Percentiles rank a stretch among this genome's conserved stretches.
These are phyloP conservation scores for Chionodraco myersi DNA, from an alignment of 2,113 vertebrate genomes.

Conservation along the genomic window DNA sequence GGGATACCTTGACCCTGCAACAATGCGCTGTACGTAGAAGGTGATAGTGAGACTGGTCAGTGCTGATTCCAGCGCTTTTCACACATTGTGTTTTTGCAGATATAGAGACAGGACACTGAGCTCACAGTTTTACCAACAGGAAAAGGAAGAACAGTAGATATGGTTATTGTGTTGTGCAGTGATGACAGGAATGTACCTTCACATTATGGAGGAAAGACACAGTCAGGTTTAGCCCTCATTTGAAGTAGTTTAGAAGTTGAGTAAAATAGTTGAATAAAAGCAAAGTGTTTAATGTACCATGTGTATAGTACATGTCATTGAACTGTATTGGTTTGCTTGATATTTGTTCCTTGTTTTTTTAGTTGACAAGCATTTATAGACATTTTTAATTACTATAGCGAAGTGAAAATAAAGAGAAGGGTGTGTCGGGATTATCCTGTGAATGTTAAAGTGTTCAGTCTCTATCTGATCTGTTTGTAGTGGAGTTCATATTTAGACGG, in stretches of 20 bases:
- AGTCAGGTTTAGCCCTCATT: not conserved
- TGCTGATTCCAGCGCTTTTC: not conserved
- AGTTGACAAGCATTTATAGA: not conserved
- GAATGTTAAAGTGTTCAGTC: conserved; percentile 1
- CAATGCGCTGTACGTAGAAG: not conserved
- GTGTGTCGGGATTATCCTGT: too few relatives aligned
- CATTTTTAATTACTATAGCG: conserved; percentile 11
- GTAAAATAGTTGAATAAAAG: not conserved
- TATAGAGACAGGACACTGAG: not conserved
- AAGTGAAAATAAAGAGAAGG: not conserved
- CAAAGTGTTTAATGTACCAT: not conserved
- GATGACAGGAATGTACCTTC: not conserved
- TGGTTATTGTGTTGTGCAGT: not conserved
- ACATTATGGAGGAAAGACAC: not conserved
- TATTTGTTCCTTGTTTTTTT: not conserved
- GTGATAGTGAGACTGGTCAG: not conserved
- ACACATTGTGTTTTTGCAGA: conserved; percentile 3
- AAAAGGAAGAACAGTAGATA: not conserved
- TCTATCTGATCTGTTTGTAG: not conserved
- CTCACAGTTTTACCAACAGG: not conserved
- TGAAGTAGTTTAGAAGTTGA: not conserved
- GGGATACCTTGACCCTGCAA: conserved; percentile 8
- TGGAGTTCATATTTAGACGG: not conserved
- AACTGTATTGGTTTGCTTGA: not conserved
- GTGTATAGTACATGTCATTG: not conserved